phyloP scores from a whole-genome alignment of 2,888 invertebrate species.

The Actias luna region DNA sequence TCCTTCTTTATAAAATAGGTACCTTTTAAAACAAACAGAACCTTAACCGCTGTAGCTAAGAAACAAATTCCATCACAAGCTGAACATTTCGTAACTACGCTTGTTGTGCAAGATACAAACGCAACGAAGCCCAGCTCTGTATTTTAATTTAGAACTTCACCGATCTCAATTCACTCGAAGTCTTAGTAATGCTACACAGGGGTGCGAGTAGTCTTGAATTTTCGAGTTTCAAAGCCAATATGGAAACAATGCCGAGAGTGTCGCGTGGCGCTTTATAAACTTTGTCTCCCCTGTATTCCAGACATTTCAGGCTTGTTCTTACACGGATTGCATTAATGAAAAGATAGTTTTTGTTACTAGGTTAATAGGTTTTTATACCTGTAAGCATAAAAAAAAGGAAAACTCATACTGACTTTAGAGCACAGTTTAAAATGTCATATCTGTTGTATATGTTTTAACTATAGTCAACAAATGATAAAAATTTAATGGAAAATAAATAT shows the following conservation, averaged over 20 bases:
- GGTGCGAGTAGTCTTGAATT: constrained; percentile 52
- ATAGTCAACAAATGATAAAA: too few relatives aligned
- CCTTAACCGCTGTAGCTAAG: background rate
- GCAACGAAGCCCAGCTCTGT: background rate
- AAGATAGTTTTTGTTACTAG: too few relatives aligned
- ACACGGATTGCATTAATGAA: background rate
- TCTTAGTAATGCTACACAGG: constrained; percentile 41
- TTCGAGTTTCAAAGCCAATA: constrained; percentile 64
- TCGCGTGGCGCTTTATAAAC: constrained; percentile 56
- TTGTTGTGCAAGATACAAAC: constrained; percentile 3
- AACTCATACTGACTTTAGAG: too few relatives aligned
- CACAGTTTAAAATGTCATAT: too few relatives aligned
- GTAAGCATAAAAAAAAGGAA: too few relatives aligned
- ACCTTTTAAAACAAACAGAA: background rate
- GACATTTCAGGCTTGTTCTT: constrained; percentile 31
- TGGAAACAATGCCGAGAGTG: constrained; percentile 63
- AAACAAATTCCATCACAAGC: constrained; percentile 1
- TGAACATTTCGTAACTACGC: background rate
- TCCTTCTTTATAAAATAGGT: background rate
- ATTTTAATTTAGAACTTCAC: constrained; percentile 31
- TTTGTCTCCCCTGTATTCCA: constrained; percentile 49
- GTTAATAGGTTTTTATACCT: too few relatives aligned
- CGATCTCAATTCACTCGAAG: constrained; percentile 38
- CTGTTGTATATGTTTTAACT: too few relatives aligned
- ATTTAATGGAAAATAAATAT: too few relatives aligned